Evolutionary conservation across 2,113 vertebrate species (phyloP).

Genomic region (Bufo gargarizans): DNA sequence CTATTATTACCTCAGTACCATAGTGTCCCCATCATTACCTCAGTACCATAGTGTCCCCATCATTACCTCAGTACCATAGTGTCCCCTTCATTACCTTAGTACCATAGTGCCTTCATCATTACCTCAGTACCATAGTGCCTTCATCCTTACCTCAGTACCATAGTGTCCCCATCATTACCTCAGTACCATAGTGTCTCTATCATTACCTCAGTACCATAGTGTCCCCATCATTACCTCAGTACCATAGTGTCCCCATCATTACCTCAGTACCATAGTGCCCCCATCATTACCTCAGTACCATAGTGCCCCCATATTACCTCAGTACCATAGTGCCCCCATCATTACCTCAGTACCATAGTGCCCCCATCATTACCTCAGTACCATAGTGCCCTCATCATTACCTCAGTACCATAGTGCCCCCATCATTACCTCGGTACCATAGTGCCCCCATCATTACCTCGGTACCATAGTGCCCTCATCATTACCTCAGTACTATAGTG

Average conservation of each 20-base stretch:
- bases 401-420: no score
- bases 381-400: no score
- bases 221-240: no score
- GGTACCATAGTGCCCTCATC: not conserved
- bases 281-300: no score
- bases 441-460: not conserved
- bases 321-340: no score
- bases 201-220: not conserved
- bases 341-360: no score
- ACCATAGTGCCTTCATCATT: not conserved
- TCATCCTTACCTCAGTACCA: not conserved
- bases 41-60: not conserved
- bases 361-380: no score
- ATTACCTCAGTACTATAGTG: not conserved
- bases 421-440: no score
- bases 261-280: no score
- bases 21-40: not conserved
- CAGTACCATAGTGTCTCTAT: not conserved
- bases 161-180: not conserved
- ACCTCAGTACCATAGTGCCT: not conserved
- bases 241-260: no score
- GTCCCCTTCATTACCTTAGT: not conserved
- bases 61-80: not conserved
- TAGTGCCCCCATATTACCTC: no score
- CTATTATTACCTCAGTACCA: not conserved